phyloP scores from a whole-genome alignment of 2,797 vertebrate genomes.

The Sebastes cheni region DNA sequence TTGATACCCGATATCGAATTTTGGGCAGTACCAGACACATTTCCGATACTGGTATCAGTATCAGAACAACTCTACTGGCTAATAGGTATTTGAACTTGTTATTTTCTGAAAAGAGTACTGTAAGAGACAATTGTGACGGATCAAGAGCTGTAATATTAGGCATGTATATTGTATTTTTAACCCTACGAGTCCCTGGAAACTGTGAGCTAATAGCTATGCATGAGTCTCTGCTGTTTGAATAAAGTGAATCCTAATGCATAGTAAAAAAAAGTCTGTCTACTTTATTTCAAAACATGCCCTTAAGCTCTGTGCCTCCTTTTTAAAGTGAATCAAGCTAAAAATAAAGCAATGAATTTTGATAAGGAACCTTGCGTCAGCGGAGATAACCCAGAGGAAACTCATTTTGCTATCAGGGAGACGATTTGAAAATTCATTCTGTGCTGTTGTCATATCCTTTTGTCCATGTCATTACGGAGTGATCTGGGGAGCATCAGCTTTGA shows the following conservation, averaged over 20 bases:
- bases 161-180: slow-evolving; percentile 14
- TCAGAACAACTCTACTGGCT: background rate
- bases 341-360: slow-evolving; percentile 76
- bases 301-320: slow-evolving; percentile 58
- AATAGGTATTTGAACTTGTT: background rate
- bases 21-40: too few relatives aligned
- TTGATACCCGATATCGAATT: too few relatives aligned
- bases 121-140: background rate
- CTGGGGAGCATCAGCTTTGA: slow-evolving; percentile 71
- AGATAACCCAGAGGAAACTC: slow-evolving; percentile 75
- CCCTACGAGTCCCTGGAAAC: slow-evolving; percentile 17
- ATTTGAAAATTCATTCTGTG: slow-evolving; percentile 74
- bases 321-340: slow-evolving; percentile 70
- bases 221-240: slow-evolving; percentile 43
- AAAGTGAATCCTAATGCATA: slow-evolving; percentile 44
- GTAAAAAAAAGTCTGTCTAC: slow-evolving; percentile 44
- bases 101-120: background rate
- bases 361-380: slow-evolving; percentile 66
- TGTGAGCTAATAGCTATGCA: slow-evolving; percentile 4
- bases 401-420: slow-evolving; percentile 74
- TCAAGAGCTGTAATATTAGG: background rate
- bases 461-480: slow-evolving; percentile 71
- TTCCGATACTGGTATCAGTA: too few relatives aligned
- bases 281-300: slow-evolving; percentile 72
- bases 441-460: slow-evolving; percentile 75